Evolutionary conservation across 2,888 invertebrate genomes (phyloP), one percentile per base, ranked within the genome.

Genomic region (Andrena hattorfiana): DNA sequence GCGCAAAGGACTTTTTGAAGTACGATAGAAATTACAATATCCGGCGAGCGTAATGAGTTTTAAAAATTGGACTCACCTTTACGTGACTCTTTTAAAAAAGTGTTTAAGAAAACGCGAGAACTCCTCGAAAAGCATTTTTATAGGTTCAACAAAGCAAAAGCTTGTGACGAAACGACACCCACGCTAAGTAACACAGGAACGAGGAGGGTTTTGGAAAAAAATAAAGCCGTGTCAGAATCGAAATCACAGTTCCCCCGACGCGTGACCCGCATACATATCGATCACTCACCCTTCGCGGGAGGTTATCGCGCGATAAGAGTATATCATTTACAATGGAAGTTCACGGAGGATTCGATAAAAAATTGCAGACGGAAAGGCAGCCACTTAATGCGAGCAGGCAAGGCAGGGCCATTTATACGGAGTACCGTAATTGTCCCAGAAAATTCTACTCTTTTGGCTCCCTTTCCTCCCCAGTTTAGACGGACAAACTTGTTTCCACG

Each of bases 401-500:
- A 64, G 30, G 48, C 26, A 26, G 54, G 49, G 32, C 48, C 68
- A 66, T 78, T 77, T 66, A 66, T 60, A 75, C 48, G 35, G 62
- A 30, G 59, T 54, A 49, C 23, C 70, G 59, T 85, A 83, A 85
- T 80, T 82, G 85, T 78, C 64, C 54, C 59, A 70, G 71, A 54
- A 74, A 68, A 75, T 78, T 84, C 77, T 51, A 74, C 74, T 71
- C 69, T 66, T 77, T 59, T 8, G 2, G 26, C 59, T 26, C 20
- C 56, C 26, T n/a, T 66, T 48, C 28, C 6, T n/a, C 35, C 59
- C 23, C 48, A 66, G 69, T 73, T 30, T 62, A 28, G 76, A 62
- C 75, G 72, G 83, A 77, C 81, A 63, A 73, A 86, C 84, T 89
- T 87, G 84, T 86, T 87, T 87, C 84, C 77, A 78, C 63, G 67